These are phyloP conservation scores for Myzus persicae DNA, from an alignment of 1,140 invertebrate species.

Conservation along the genomic window DNA sequence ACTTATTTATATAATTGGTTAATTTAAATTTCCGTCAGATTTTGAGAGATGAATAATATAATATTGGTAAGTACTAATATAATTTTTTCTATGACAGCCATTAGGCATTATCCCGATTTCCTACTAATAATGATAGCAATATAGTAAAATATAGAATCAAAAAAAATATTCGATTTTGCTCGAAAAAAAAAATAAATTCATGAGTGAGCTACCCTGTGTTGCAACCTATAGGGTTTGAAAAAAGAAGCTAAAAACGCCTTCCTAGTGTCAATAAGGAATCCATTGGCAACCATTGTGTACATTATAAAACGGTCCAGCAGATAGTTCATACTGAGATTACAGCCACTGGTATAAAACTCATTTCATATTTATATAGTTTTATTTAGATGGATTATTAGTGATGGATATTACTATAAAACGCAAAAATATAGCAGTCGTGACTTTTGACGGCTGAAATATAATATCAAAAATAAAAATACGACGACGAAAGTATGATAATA, in stretches of 20 bases:
- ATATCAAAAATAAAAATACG: neutral
- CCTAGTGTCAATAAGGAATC: neutral
- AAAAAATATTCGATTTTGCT: neutral
- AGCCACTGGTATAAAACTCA: neutral
- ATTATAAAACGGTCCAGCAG: neutral
- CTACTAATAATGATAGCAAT: neutral
- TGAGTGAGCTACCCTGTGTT: neutral
- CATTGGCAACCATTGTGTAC: neutral
- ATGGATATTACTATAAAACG: too few species aligned
- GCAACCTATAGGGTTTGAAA: neutral
- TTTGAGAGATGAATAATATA: too few species aligned
- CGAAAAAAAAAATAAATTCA: too few species aligned
- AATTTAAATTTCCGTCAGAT: too few species aligned
- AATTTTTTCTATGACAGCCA: neutral
- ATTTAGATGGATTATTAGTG: neutral
- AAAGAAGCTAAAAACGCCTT: neutral
- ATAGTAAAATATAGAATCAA: too few species aligned
- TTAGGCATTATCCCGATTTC: neutral
- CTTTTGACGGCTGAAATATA: neutral
- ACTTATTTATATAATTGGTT: too few species aligned
- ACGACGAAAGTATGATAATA: too few species aligned
- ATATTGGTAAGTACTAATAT: too few species aligned
- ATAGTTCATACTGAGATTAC: neutral
- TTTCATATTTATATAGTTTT: neutral
- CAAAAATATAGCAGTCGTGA: neutral